A percentile compares a stretch with the other conserved stretches of the same genome.
phyloP scores from a whole-genome alignment of 2,888 invertebrate species.

The Tetrapedia diversipes region DNA sequence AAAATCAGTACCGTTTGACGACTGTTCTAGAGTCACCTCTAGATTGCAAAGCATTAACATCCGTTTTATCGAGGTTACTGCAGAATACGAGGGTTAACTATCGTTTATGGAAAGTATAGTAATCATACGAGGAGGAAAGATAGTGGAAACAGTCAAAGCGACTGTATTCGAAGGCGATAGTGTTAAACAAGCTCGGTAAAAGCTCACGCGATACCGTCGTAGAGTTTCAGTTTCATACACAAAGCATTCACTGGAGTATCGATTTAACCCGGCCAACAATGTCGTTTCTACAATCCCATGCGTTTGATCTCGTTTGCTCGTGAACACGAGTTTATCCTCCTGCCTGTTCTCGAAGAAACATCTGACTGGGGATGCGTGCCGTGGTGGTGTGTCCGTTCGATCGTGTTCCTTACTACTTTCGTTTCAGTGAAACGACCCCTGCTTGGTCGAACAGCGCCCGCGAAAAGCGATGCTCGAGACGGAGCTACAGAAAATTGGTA shows the following conservation, averaged over 20 bases:
- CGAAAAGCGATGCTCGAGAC: background rate
- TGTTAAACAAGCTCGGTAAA: too few species aligned
- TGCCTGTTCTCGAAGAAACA: background rate
- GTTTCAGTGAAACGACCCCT: conserved; percentile 20
- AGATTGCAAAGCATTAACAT: too few species aligned
- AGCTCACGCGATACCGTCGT: background rate
- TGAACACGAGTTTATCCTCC: background rate
- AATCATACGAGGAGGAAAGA: too few species aligned
- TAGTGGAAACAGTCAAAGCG: too few species aligned
- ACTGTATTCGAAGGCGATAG: too few species aligned
- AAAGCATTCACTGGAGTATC: background rate
- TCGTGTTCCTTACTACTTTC: conserved; percentile 16
- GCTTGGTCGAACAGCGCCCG: conserved; percentile 4
- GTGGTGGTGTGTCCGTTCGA: background rate
- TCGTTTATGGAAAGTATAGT: too few species aligned
- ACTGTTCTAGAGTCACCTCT: too few species aligned
- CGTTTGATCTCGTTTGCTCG: background rate
- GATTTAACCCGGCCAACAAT: background rate
- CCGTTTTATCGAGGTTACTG: too few species aligned
- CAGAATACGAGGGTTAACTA: too few species aligned
- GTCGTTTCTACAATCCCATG: too few species aligned
- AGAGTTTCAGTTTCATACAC: background rate
- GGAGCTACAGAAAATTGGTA: too few species aligned
- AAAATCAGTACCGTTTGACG: too few species aligned
- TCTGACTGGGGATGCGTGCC: background rate